phyloP scores from a whole-genome alignment of 2,113 vertebrate species.

The Sporophila hypoxantha region DNA sequence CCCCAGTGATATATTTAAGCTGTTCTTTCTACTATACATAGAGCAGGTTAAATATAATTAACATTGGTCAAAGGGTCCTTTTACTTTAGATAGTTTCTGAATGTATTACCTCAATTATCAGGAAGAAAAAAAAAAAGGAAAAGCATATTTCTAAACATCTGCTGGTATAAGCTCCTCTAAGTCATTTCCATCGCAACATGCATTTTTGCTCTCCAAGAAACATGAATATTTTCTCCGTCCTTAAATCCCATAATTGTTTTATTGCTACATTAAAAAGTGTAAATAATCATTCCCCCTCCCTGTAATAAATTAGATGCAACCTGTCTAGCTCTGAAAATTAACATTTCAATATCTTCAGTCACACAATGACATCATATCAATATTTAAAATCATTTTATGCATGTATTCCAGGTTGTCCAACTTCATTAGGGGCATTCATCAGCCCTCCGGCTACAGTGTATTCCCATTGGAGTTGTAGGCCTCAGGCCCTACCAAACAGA shows the following conservation, averaged over 20 bases:
- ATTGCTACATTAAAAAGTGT: constrained; percentile 74
- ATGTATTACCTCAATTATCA: constrained; percentile 8
- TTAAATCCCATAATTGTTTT: constrained; percentile 65
- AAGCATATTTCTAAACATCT: not conserved
- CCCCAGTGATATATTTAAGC: not conserved
- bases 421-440: constrained; percentile 98
- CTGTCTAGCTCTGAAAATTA: constrained; percentile 90
- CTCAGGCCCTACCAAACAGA: constrained; percentile 82
- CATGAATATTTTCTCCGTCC: constrained; percentile 25
- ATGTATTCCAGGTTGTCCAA: constrained; percentile 97
- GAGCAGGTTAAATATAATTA: constrained; percentile 1
- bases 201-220: not conserved
- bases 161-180: not conserved
- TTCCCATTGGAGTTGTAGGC: constrained; percentile 81
- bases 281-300: constrained; percentile 77
- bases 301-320: constrained; percentile 75
- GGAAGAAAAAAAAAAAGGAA: not conserved
- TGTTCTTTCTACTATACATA: not conserved
- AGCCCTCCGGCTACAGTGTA: constrained; percentile 79
- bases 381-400: constrained; percentile 98
- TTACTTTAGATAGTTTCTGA: not conserved
- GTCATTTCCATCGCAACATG: not conserved
- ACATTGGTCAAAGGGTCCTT: not conserved
- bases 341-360: constrained; percentile 91
- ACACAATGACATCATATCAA: constrained; percentile 92